A percentile compares a stretch with the other conserved stretches of the same genome.
phyloP scores from a whole-genome alignment of 2,797 vertebrate genomes.

The Scleropages formosus region DNA sequence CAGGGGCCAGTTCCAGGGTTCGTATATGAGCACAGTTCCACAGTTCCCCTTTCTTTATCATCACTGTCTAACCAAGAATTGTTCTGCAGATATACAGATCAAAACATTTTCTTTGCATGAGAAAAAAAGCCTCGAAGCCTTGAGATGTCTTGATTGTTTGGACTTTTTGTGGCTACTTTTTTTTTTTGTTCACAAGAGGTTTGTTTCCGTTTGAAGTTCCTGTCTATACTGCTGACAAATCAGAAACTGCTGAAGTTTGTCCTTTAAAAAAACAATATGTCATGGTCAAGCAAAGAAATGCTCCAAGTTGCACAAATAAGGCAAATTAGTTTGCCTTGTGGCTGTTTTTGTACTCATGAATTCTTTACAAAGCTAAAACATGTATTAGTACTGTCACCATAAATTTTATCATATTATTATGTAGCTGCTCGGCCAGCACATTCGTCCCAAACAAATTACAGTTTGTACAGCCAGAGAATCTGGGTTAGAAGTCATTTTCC shows the following conservation, averaged over 20 bases:
- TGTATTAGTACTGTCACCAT: too few species aligned
- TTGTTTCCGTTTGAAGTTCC: constrained; percentile 6
- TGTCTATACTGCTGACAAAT: neutral
- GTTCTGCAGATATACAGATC: neutral
- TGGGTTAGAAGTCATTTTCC: too few species aligned
- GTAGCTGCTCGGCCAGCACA: too few species aligned
- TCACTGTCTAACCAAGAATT: neutral
- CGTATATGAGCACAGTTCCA: neutral
- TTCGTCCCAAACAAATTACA: too few species aligned
- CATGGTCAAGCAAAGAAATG: neutral
- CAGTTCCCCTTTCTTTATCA: neutral
- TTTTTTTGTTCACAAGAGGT: neutral
- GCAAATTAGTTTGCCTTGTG: neutral
- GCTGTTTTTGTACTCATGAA: neutral
- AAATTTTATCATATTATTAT: too few species aligned
- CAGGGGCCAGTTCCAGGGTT: neutral
- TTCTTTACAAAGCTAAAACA: too few species aligned
- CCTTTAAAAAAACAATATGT: neutral
- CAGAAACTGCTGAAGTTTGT: neutral
- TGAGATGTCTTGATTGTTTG: constrained; percentile 2
- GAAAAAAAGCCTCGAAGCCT: neutral
- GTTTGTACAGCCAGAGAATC: too few species aligned
- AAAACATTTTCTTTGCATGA: neutral
- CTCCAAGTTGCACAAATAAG: constrained; percentile 7
- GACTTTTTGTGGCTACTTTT: neutral